These are phyloP conservation scores for Tauraco erythrolophus DNA, from an alignment of 2,113 vertebrate species.

Conservation along the genomic window DNA sequence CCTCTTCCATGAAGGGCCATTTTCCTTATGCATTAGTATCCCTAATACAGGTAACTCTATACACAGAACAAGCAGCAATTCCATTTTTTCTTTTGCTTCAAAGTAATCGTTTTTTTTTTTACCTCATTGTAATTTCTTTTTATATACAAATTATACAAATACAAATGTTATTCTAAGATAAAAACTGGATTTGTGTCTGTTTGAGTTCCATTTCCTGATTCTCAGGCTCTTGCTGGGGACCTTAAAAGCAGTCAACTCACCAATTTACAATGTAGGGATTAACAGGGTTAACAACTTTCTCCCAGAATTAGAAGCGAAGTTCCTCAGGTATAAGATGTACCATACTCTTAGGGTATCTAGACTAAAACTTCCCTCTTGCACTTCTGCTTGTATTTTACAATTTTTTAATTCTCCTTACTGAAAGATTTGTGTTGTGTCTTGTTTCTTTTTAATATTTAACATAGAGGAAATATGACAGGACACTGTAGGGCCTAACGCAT, in stretches of 20 bases:
- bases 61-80: background rate
- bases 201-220: background rate
- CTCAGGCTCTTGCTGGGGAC: background rate
- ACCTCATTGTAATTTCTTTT: background rate
- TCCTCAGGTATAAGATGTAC: background rate
- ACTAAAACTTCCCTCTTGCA: background rate
- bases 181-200: background rate
- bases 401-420: background rate
- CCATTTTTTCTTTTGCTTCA: fast-evolving
- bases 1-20: background rate
- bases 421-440: background rate
- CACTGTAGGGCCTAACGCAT: background rate
- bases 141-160: too few species aligned
- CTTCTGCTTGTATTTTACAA: background rate
- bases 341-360: background rate
- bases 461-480: background rate
- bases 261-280: background rate
- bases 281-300: background rate
- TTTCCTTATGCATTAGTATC: background rate
- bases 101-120: background rate
- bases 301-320: background rate
- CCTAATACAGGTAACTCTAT: background rate
- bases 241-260: background rate
- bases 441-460: background rate
- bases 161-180: background rate